Percentiles rank a stretch among this genome's conserved stretches.
phyloP scores from a whole-genome alignment of 2,797 vertebrate species.

The Babyrousa celebensis region DNA sequence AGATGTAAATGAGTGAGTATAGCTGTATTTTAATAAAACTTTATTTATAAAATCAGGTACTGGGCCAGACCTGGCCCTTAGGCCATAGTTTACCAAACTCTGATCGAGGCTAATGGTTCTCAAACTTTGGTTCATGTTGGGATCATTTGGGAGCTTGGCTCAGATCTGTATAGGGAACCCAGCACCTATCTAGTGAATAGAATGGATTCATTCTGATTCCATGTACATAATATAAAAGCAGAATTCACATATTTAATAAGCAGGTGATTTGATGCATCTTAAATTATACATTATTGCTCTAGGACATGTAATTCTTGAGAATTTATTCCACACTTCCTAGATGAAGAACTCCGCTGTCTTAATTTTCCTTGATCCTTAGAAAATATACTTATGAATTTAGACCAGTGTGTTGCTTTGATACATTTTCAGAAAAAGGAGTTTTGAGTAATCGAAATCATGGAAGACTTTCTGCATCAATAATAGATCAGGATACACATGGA shows the following conservation, averaged over 20 bases:
- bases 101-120: background rate
- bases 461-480: background rate
- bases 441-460: background rate
- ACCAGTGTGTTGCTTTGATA: background rate
- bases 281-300: background rate
- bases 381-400: background rate
- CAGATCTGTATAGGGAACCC: background rate
- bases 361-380: background rate
- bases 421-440: background rate
- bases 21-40: background rate
- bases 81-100: background rate
- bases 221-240: background rate
- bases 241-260: background rate
- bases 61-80: background rate
- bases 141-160: background rate
- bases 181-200: background rate
- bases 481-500: background rate
- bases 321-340: background rate
- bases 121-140: background rate
- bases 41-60: background rate
- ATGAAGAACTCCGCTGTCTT: background rate
- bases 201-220: background rate
- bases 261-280: background rate
- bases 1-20: background rate
- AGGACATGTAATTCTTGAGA: background rate